These are phyloP conservation scores for Leptocoma aspasia DNA, from an alignment of 2,113 vertebrate species.

Conservation along the genomic window DNA sequence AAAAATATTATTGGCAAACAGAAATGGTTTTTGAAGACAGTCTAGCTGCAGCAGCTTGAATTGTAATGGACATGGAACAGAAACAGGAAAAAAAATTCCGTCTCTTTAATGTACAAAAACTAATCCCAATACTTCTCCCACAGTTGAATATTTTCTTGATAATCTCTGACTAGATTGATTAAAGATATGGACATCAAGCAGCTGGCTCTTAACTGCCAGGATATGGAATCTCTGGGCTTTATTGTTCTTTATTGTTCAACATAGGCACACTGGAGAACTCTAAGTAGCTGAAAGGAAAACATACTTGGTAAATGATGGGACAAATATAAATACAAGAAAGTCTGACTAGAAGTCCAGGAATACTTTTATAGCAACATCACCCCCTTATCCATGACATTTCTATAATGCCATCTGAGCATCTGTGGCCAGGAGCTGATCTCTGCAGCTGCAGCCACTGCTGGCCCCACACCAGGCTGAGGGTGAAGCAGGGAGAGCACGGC, in stretches of 20 bases:
- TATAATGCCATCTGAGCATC: neutral
- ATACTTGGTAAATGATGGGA: neutral
- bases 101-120: neutral
- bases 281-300: neutral
- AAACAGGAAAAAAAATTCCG: neutral
- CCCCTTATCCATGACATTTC: neutral
- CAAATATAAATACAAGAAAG: neutral
- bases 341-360: neutral
- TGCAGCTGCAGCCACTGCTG: neutral
- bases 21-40: neutral
- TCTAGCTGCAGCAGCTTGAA: neutral
- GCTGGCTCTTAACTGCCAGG: conserved; percentile 9
- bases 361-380: neutral
- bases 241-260: neutral
- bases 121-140: neutral
- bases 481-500: neutral
- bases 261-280: neutral
- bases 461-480: neutral
- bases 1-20: neutral
- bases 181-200: neutral
- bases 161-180: neutral
- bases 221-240: neutral
- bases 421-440: neutral
- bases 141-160: neutral
- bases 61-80: neutral